Evolutionary conservation across 2,888 invertebrate species (phyloP), one percentile per base, ranked within the genome.

Genomic region (Lingula anatina): DNA sequence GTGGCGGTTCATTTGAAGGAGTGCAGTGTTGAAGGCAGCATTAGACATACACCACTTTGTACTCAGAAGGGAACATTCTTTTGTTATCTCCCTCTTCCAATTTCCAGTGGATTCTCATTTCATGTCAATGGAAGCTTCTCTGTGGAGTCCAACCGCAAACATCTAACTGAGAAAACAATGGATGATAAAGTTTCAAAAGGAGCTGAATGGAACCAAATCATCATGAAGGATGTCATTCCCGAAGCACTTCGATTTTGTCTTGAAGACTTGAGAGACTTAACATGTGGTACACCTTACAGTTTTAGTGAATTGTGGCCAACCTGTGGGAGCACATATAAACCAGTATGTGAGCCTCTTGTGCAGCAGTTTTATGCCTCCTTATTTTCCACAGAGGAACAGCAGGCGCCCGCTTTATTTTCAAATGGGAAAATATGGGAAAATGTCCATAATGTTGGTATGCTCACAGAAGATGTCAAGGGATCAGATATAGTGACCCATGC

Each of bases 111-210:
- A 2, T 59, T 73, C 25, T 65, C 66, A 2, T 59, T 71, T 25
- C 70, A 71, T 49, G 52, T 73, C 5, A 73, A 71, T 47, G 70
- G 65, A 1, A 59, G 64, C 7, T 74, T 74, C 55, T 59, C 68
- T 5, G 59, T 73, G 5, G 61, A 62, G 5, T 60, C 66, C 9
- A 64, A 68, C 36, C 50, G 73, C 25, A 51, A 65, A 18, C 55
- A 61, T 27, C 55, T 75, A 5, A 48, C 46, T 12, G 55, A 54
- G 25, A 46, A 44, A 28, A 60, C 62, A n/a, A 58, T 57, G 20
- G 71, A 71, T 49, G 70, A 71, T 52, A 67, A 60, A 36, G 20
- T 39, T 7, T 51, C 45, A 26, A n/a, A 38, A 7, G 44, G 44
- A 40, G 51, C 47, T 5, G 51, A 55, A 26, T 68, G 67, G 68